Conservation (phyloP, 2,113 vertebrate genomes). For the Megalops atlanticus region DNA sequence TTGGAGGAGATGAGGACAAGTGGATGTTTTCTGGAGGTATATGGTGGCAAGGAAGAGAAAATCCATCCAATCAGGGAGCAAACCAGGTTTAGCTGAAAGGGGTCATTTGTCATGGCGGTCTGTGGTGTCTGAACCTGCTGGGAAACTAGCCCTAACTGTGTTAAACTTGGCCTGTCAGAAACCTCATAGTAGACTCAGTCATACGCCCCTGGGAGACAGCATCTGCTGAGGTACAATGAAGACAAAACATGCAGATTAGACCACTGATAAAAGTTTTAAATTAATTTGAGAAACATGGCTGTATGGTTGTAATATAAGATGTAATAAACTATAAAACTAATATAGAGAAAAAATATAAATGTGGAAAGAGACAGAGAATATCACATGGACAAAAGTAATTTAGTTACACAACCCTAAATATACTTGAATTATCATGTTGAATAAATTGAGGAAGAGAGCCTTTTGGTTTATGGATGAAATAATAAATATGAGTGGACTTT, state of each 20-base stretch:
- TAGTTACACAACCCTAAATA: neutral
- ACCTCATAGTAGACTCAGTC: neutral
- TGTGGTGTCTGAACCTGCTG: neutral
- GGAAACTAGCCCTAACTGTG: conserved; percentile 5
- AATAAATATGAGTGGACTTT: too few species aligned
- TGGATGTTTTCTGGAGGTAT: neutral
- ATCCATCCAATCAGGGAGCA: conserved; percentile 3
- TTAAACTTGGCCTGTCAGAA: neutral
- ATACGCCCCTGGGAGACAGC: too few species aligned
- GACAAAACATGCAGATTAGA: too few species aligned
- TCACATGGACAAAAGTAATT: too few species aligned
- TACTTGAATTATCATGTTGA: too few species aligned
- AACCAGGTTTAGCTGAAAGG: conserved; percentile 21
- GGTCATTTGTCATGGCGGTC: conserved; percentile 19
- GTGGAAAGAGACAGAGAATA: neutral
- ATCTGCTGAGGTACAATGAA: too few species aligned
- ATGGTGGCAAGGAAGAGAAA: neutral
- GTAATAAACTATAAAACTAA: too few species aligned
- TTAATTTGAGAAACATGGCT: neutral
- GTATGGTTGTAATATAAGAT: too few species aligned
- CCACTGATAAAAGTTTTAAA: neutral
- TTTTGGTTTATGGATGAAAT: too few species aligned
- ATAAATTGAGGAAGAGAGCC: too few species aligned
- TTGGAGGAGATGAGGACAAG: neutral
- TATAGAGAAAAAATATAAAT: neutral